Conservation (phyloP, 1,140 invertebrate species). For the Zaprionus nigranus region DNA sequence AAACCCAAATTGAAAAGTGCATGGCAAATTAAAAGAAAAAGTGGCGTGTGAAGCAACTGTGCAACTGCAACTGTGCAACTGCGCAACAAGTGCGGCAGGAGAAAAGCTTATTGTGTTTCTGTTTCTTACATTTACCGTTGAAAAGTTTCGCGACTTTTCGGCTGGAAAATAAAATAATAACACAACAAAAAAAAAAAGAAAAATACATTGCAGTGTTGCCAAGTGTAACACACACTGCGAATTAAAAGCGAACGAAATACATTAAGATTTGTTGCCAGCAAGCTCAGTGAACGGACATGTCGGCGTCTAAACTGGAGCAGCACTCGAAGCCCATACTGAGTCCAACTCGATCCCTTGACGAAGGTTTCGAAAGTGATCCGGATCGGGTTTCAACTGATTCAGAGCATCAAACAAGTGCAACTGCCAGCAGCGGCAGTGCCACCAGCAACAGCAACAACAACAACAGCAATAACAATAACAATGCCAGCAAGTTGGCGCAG, state of each 20-base stretch:
- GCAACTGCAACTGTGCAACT: slow-evolving; percentile 44
- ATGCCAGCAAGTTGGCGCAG: slow-evolving; percentile 79
- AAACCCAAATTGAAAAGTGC: slow-evolving; percentile 62
- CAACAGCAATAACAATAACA: slow-evolving; percentile 60
- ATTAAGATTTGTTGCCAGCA: slow-evolving; percentile 13
- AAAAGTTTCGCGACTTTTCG: slow-evolving; percentile 32
- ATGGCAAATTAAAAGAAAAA: slow-evolving; percentile 64
- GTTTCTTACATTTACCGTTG: slow-evolving; percentile 22
- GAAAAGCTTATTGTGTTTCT: slow-evolving; percentile 24
- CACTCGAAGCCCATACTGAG: slow-evolving; percentile 84
- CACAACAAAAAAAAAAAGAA: no score
- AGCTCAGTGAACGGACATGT: slow-evolving; percentile 44
- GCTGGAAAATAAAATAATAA: neutral
- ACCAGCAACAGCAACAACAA: slow-evolving; percentile 46
- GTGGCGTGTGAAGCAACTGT: slow-evolving; percentile 56
- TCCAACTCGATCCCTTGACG: slow-evolving; percentile 84
- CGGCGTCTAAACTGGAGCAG: slow-evolving; percentile 80
- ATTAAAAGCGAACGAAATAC: neutral
- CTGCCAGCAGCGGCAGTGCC: slow-evolving; percentile 46
- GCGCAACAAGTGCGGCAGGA: slow-evolving; percentile 32
- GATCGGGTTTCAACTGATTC: slow-evolving; percentile 84
- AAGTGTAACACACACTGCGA: slow-evolving; percentile 42
- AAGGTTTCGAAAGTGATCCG: slow-evolving; percentile 85
- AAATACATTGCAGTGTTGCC: slow-evolving; percentile 33
- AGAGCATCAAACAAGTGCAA: slow-evolving; percentile 84